Base-by-base conservation (phyloP, 2,797 vertebrate genomes). In the Urophycis tenuis region DNA sequence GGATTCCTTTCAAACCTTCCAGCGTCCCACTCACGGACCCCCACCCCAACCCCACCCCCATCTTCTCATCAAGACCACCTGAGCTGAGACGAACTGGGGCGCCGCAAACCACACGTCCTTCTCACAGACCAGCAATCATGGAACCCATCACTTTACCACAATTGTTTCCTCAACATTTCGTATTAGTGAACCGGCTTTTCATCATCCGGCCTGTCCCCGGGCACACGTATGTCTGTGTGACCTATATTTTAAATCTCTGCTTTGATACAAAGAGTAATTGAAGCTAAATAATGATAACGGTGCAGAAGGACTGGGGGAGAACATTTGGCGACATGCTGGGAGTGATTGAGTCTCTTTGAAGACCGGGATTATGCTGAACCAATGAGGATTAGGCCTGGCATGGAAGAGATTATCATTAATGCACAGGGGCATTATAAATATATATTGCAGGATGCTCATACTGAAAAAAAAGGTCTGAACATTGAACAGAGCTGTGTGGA, bases 1-100 rank as follows among this genome's bases (percentile, higher is more conserved):
- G 87, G 88, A 92, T 92, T 89, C 88, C 87, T 83, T 71, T 80
- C 74, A 72, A 81, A 80, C 79, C 84, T 53, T 77, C 49, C 31
- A 29, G 6, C 5, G 12, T 36, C 22, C 33, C 15, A 67, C 72
- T 29, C 22, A 39, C 41, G 15, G 74, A n/a, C n/a, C n/a, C n/a
- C n/a, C n/a, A n/a, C n/a, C n/a, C n/a, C n/a, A n/a, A n/a, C n/a
- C 45, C 53, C 53, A 2, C 22, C 49, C 49, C 8, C 49, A 15
- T 19, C 41, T 17, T 49, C 45, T 49, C 45, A 22, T 49, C 45
- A 19, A 19, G 60, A 29, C 60, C 60, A 67, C 60, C 60, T 67
- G 60, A 67, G 11, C 60, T 29, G n/a, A 64, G 60, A 9, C 9
- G 25, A 67, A n/a, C 60, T n/a, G n/a, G 60, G 60, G 3, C n/a